Base-by-base conservation (phyloP, 2,797 vertebrate genomes). In the Lagothrix lagotricha region DNA sequence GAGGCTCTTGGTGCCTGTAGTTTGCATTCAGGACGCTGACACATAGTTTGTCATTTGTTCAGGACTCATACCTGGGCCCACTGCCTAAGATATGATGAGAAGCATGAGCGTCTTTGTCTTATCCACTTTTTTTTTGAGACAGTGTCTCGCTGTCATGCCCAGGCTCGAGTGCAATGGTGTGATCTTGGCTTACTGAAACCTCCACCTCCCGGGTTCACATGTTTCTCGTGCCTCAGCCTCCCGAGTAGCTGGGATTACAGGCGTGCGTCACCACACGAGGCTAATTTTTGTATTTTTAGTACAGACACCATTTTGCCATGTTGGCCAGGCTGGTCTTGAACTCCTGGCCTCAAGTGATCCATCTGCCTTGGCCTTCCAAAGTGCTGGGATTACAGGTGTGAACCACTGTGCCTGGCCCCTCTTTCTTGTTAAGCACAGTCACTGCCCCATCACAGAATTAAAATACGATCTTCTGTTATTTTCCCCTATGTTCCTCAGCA, bases 251-350 rank as follows among this genome's bases (percentile, higher is more conserved):
- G 67, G 36, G n/a, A 24, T 39, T 36, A 39, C n/a, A 11, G n/a
- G 67, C 0, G 0, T 22, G 36, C 0, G 2, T 36, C n/a, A 36
- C n/a, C 17, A 36, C 19, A 36, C n/a, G 0, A 36, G 67, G 67
- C 8, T 70, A 36, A 70, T 70, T 70, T 70, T 70, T 70, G 4
- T 70, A 36, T 36, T 70, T 70, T 70, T 70, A n/a, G 67, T 70
- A 70, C n/a, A 70, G 30, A 30, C 13, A 33, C 2, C 2, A 9
- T 70, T 36, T 70, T 36, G n/a, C 19, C 67, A 22, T 11, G 67
- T 70, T n/a, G 67, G 8, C n/a, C 67, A 70, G 67, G n/a, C 67
- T 72, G 67, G n/a, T 11, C 67, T 72, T 0, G n/a, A 72, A 72
- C 9, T 72, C 67, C 67, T 24, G n/a, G 67, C n/a, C 67, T 72